phyloP scores from a whole-genome alignment of 2,113 vertebrate genomes.

The Alouatta palliata region DNA sequence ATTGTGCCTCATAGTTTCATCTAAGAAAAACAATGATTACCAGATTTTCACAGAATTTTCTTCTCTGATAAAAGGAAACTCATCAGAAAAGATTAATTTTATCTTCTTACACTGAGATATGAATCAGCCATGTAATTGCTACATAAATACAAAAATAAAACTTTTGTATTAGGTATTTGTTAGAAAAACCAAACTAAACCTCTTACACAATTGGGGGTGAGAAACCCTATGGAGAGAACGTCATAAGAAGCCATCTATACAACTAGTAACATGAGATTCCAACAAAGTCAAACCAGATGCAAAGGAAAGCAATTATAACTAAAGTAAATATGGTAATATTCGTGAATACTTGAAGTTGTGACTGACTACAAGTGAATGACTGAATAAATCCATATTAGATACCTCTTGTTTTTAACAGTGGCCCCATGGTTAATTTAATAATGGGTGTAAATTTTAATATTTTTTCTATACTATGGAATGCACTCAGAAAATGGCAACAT shows the following conservation, averaged over 20 bases:
- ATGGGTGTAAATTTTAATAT: not conserved
- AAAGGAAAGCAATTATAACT: not conserved
- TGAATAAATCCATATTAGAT: not conserved
- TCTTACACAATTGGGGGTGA: not conserved
- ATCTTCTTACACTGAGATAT: not conserved
- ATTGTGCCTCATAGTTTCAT: not conserved
- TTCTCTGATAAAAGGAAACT: not conserved
- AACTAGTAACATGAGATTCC: not conserved
- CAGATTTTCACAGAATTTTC: not conserved
- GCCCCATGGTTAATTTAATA: not conserved
- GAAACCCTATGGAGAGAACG: not conserved
- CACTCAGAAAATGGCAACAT: not conserved
- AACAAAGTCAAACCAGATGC: not conserved
- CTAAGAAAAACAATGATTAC: constrained; percentile 38
- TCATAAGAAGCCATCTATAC: not conserved
- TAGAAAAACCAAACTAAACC: not conserved
- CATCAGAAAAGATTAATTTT: constrained; percentile 33
- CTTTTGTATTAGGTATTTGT: not conserved
- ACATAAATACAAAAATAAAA: not conserved
- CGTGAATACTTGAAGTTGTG: not conserved
- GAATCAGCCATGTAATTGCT: not conserved
- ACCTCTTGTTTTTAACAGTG: not conserved
- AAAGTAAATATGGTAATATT: not conserved
- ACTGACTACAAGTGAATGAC: not conserved
- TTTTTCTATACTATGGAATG: not conserved